phyloP scores from a whole-genome alignment of 23 tunicate genomes.

The Styela plicata region DNA sequence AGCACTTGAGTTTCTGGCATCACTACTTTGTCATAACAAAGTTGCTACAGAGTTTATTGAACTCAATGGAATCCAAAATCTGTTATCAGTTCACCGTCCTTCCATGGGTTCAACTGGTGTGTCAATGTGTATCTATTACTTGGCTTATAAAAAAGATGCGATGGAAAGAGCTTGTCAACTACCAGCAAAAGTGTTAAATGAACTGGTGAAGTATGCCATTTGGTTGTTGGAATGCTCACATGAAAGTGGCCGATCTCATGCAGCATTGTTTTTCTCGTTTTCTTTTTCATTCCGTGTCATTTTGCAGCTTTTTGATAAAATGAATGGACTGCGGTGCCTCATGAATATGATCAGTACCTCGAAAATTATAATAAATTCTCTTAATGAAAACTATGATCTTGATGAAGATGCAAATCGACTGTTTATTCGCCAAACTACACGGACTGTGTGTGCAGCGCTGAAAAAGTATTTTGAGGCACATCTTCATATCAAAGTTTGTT shows the following conservation, averaged over 20 bases:
- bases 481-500: constrained; percentile 31
- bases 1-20: constrained; percentile 69
- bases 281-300: constrained; percentile 56
- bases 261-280: constrained; percentile 73
- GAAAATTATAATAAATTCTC: constrained; percentile 31
- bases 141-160: constrained; percentile 80
- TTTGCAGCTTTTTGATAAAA: constrained; percentile 69
- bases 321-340: constrained; percentile 66
- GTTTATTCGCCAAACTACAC: constrained; percentile 37
- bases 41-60: constrained; percentile 71
- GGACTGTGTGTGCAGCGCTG: constrained; percentile 48
- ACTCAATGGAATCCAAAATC: constrained; percentile 49
- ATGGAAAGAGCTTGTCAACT: constrained; percentile 85
- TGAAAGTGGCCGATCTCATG: constrained; percentile 82
- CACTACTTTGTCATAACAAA: constrained; percentile 82
- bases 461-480: constrained; percentile 80
- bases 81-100: constrained; percentile 56
- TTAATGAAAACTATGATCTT: constrained; percentile 1
- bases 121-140: constrained; percentile 72
- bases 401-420: neutral
- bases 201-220: constrained; percentile 60
- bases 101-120: constrained; percentile 87
- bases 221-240: constrained; percentile 90
- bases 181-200: constrained; percentile 34
- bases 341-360: constrained; percentile 65